Evolutionary conservation across 35 echinoderm and acorn worm species (phyloP).

Genomic region (Eucidaris tribuloides): DNA sequence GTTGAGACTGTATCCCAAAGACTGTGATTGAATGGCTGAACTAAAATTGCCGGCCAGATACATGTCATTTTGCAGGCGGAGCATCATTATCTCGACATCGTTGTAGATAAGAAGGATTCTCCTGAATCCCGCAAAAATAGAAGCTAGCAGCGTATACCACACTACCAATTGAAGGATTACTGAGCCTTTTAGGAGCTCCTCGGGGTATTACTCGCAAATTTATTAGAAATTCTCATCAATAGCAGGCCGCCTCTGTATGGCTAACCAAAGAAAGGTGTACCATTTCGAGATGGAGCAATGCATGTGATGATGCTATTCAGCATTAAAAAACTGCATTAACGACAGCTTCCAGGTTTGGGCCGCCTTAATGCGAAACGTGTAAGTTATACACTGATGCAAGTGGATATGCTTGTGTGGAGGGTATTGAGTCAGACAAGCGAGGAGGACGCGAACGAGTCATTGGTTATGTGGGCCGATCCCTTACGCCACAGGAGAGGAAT

Average conservation of each 20-base stretch:
- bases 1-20: neutral
- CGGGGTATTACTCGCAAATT: slow-evolving; percentile 14
- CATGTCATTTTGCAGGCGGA: neutral
- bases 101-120: neutral
- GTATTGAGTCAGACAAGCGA: slow-evolving; percentile 31
- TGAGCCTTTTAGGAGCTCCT: slow-evolving; percentile 13
- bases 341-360: slow-evolving; percentile 39
- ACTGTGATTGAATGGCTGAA: neutral
- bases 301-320: slow-evolving; percentile 43
- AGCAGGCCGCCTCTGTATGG: neutral
- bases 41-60: slow-evolving; percentile 34
- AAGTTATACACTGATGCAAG: slow-evolving; percentile 61
- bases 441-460: slow-evolving; percentile 40
- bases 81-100: neutral
- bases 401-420: slow-evolving; percentile 25
- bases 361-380: slow-evolving; percentile 25
- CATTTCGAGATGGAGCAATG: slow-evolving; percentile 24
- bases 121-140: neutral
- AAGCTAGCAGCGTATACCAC: neutral
- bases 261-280: slow-evolving; percentile 4
- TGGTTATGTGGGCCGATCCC: slow-evolving; percentile 37
- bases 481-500: slow-evolving; percentile 5
- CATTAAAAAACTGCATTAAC: slow-evolving; percentile 22
- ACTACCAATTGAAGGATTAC: neutral
- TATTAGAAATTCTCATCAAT: slow-evolving; percentile 1